phyloP scores from a whole-genome alignment of 2,888 invertebrate species.

The Acronicta leporina region DNA sequence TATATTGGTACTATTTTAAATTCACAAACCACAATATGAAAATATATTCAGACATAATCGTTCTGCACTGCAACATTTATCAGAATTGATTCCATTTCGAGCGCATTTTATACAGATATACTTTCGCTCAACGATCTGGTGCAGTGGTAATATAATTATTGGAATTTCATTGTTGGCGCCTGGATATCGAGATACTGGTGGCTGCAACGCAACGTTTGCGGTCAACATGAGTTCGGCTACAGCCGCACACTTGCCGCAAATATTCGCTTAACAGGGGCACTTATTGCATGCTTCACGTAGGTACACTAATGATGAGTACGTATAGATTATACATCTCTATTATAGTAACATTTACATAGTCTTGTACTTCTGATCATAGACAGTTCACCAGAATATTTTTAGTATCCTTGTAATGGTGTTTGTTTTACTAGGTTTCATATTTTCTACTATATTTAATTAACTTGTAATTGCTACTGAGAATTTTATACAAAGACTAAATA shows the following conservation, averaged over 20 bases:
- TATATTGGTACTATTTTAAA: too few relatives aligned
- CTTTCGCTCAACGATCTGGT: slow-evolving; percentile 47
- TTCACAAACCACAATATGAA: slow-evolving; percentile 1
- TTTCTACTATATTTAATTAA: too few relatives aligned
- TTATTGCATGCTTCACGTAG: slow-evolving; percentile 57
- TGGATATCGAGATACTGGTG: slow-evolving; percentile 59
- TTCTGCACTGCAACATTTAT: slow-evolving; percentile 26
- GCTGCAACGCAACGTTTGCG: slow-evolving; percentile 72
- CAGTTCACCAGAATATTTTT: too few relatives aligned
- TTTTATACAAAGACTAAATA: too few relatives aligned
- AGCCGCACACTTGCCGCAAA: slow-evolving; percentile 65
- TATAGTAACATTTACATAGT: too few relatives aligned
- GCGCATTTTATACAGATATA: slow-evolving; percentile 31
- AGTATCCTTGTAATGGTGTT: too few relatives aligned
- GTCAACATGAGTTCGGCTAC: slow-evolving; percentile 68
- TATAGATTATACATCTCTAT: background rate
- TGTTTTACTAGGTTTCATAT: too few relatives aligned
- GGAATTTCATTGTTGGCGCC: slow-evolving; percentile 67
- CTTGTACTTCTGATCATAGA: too few relatives aligned
- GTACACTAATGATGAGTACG: slow-evolving; percentile 23
- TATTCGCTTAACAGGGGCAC: slow-evolving; percentile 65
- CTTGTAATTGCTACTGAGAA: too few relatives aligned
- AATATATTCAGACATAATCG: slow-evolving; percentile 5
- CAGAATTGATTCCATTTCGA: slow-evolving; percentile 29
- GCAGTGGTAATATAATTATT: slow-evolving; percentile 69